phyloP scores from a whole-genome alignment of 2,113 vertebrate genomes.

The Sciurus niger region DNA sequence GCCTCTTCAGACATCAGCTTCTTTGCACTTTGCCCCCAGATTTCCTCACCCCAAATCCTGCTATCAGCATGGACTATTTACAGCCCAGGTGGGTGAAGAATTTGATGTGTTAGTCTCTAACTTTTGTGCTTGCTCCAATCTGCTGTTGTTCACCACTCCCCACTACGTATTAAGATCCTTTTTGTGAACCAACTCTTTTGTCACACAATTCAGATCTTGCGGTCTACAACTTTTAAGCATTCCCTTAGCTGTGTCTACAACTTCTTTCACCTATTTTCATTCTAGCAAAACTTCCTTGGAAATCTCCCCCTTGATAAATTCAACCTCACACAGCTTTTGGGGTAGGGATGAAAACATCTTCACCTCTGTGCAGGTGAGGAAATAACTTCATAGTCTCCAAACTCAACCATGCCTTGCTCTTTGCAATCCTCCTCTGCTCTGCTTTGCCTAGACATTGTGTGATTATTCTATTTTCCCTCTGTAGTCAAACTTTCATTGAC shows the following conservation, averaged over 20 bases:
- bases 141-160: neutral
- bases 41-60: slow-evolving; percentile 45
- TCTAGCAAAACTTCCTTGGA: neutral
- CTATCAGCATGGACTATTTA: neutral
- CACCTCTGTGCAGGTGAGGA: neutral
- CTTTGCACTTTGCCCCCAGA: neutral
- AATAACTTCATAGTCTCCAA: neutral
- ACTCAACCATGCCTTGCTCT: neutral
- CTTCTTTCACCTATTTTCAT: neutral
- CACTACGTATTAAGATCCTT: neutral
- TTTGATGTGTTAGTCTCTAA: neutral
- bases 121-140: neutral
- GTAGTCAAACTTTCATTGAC: neutral
- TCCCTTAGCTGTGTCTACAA: neutral
- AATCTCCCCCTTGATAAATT: neutral
- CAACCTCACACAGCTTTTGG: neutral
- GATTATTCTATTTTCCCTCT: neutral
- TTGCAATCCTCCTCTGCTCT: neutral
- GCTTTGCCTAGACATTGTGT: neutral
- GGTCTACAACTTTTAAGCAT: neutral
- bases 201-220: neutral
- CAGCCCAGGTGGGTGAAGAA: neutral
- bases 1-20: neutral
- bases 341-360: neutral
- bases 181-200: neutral